These are phyloP conservation scores for Anguilla megastoma DNA, from an alignment of 2,797 vertebrate species.

Conservation along the genomic window DNA sequence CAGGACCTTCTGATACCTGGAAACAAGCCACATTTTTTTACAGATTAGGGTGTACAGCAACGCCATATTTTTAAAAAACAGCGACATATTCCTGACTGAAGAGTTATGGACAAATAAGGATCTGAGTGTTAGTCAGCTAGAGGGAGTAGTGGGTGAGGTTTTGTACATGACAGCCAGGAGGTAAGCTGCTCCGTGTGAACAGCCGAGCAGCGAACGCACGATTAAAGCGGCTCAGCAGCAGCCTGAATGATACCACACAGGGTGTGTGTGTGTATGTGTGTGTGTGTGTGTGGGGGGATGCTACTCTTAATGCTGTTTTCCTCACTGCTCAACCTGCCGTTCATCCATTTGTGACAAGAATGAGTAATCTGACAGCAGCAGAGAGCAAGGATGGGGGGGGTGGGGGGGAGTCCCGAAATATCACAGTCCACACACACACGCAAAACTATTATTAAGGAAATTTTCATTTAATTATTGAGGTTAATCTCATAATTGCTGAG, in stretches of 20 bases:
- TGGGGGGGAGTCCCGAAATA: background rate
- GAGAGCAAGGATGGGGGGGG: background rate
- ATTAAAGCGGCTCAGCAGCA: too few relatives aligned
- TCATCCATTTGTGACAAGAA: too few relatives aligned
- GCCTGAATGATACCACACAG: too few relatives aligned
- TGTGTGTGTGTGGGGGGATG: too few relatives aligned
- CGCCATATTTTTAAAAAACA: background rate
- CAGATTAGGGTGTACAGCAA: background rate
- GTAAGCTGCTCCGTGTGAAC: too few relatives aligned
- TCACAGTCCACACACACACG: background rate
- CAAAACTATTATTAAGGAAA: background rate
- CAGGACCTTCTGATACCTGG: background rate
- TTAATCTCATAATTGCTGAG: background rate
- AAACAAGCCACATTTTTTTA: background rate
- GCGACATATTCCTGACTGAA: background rate
- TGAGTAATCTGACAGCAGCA: too few relatives aligned
- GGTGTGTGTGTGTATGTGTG: too few relatives aligned
- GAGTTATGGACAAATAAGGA: background rate
- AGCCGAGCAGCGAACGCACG: too few relatives aligned
- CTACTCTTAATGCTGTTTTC: too few relatives aligned
- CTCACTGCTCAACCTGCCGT: too few relatives aligned
- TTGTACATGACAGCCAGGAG: too few relatives aligned
- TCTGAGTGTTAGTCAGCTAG: background rate
- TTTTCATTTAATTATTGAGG: background rate
- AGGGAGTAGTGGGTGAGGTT: too few relatives aligned